A percentile compares a stretch with the other conserved stretches of the same genome.
Evolutionary conservation across 2,797 vertebrate genomes (phyloP).

Genomic region (Philypnodon macrostomus): DNA sequence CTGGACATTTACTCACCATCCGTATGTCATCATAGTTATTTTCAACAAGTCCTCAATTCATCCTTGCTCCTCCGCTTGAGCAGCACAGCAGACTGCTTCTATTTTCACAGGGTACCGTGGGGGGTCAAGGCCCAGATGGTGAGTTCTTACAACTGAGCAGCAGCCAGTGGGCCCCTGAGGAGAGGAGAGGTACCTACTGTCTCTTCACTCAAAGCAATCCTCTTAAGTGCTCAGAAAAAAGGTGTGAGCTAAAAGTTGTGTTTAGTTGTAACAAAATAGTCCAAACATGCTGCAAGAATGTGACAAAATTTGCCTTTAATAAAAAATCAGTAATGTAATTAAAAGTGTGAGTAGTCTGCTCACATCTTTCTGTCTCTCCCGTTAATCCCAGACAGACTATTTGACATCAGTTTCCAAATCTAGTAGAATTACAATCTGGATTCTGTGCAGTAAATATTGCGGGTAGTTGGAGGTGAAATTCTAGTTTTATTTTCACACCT

Average conservation of each 20-base stretch:
- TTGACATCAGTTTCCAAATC: no score
- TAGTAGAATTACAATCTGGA: no score
- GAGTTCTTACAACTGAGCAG: conserved; percentile 28
- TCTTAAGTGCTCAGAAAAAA: neutral
- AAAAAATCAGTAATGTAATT: no score
- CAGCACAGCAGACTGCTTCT: conserved; percentile 25
- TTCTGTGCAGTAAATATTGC: neutral
- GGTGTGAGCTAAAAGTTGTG: conserved; percentile 3
- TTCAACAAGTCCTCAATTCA: neutral
- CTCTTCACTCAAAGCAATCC: conserved; percentile 11
- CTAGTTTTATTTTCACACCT: conserved; percentile 1
- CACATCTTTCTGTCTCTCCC: no score
- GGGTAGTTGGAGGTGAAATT: neutral
- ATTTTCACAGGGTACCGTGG: conserved; percentile 17
- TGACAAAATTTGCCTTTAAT: no score
- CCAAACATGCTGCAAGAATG: no score
- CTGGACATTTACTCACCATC: neutral
- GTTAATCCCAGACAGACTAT: no score
- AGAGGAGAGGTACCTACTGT: conserved; percentile 16
- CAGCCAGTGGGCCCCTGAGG: conserved; percentile 16
- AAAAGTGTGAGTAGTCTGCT: no score
- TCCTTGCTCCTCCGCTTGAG: conserved; percentile 5
- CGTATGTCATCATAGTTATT: conserved; percentile 1
- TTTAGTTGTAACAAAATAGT: neutral
- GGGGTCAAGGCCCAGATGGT: conserved; percentile 37